Evolutionary conservation across 2,113 vertebrate genomes (phyloP).

Genomic region (Nanger granti): DNA sequence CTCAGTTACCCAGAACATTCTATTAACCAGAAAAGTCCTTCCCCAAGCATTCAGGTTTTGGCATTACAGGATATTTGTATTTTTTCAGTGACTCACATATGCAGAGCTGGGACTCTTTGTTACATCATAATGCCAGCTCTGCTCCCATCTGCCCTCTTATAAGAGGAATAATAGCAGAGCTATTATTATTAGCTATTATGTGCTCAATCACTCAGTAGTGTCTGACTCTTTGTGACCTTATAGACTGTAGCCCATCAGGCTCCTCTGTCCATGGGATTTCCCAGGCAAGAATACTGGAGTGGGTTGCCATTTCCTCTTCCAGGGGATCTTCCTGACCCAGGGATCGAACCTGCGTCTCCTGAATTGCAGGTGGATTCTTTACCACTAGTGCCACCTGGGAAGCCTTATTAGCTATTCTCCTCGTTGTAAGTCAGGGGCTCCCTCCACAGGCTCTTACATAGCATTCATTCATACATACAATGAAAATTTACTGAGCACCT

Average conservation of each 20-base stretch:
- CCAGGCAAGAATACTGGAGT: not conserved
- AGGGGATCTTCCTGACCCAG: not conserved
- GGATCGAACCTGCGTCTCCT: not conserved
- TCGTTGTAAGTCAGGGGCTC: not conserved
- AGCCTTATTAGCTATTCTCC: not conserved
- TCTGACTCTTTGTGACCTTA: not conserved
- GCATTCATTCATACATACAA: not conserved
- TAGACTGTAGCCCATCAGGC: not conserved
- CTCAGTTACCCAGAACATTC: conserved; percentile 11
- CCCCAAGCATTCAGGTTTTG: not conserved
- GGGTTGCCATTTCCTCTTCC: not conserved
- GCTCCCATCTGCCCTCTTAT: not conserved
- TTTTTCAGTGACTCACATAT: conserved; percentile 31
- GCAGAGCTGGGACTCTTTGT: not conserved
- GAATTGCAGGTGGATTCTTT: not conserved
- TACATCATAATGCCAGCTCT: not conserved
- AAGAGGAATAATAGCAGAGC: not conserved
- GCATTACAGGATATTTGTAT: not conserved
- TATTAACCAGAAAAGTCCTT: conserved; percentile 36
- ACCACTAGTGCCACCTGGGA: not conserved
- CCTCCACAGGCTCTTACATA: not conserved
- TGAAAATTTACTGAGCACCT: not conserved
- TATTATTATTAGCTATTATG: not conserved
- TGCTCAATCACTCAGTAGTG: not conserved
- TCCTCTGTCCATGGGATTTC: not conserved